Evolutionary conservation across 1,140 invertebrate species (phyloP), one percentile per base, ranked within the genome.

Genomic region (Pogonomyrmex californicus): DNA sequence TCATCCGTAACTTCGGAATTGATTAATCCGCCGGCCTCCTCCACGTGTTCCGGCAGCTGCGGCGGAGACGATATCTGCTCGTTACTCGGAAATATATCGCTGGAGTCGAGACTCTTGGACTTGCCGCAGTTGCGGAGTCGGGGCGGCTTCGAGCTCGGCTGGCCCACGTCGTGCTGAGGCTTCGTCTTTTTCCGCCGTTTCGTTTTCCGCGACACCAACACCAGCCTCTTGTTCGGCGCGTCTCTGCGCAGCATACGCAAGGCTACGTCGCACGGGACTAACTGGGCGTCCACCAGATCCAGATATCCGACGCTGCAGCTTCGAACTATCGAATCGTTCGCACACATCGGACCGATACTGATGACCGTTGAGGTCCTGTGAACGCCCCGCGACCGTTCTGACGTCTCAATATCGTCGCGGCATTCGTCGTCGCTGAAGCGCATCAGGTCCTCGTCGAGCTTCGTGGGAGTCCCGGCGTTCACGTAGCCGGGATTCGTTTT

Each of bases 221-320:
- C 96, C 1, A 98, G 94, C 12, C 98, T 95, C 68, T 98, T 97
- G 68, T 96, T 96, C 0, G 97, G 97, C 1, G 97, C 96, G 82
- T 98, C 97, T 86, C 97, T 97, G 1, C 97, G 95, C 10, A 98
- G 92, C 89, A 97, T 96, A 1, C 96, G 96, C 14, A 97, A 79
- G 2, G 97, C 97, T n/a, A 97, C 96, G 83, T 97, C 97, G 33
- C 97, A 97, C 14, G 97, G 97, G 3, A 97, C 96, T 85, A 97
- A 96, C 83, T 97, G 96, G 0, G 96, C 96, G 89, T 98, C 97
- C 0, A 98, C 97, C 60, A 97, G 95, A 89, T 98, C 98, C 77
- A 98, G 95, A 91, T 98, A 98, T 0, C 98, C 98, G 1, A 98
- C 98, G 92, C 97, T 98, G 92, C 98, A 98, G 90, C 98, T 98